Base-by-base conservation (phyloP, 2,797 vertebrate genomes). In the Acrocephalus scirpaceus region DNA sequence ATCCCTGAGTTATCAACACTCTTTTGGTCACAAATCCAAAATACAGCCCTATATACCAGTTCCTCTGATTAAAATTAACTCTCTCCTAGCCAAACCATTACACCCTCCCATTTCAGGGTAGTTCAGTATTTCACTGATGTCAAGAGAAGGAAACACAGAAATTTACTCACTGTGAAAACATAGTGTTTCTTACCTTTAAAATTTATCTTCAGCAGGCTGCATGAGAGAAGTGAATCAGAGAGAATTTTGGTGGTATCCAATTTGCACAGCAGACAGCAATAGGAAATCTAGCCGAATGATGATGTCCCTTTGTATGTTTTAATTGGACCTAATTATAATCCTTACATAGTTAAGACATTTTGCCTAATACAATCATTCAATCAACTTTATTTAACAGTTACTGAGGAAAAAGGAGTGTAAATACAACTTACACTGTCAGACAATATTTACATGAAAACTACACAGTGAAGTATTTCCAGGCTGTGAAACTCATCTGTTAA, bases 161-260 rank as follows among this genome's bases (percentile, higher is more conserved):
- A 60, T 83, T 62, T 27, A 23, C 32, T 64, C 42, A 19, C 20
- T 88, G 61, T 45, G 11, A 76, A 88, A 83, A 54, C 16, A 30
- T 2, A 34, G 12, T 5, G 4, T 12, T 72, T 44, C 80, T 53
- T 60, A 57, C 11, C 25, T 45, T 51, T 27, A 18, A 1, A 47
- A 17, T 19, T 60, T 40, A 26, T 47, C 67, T 88, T 60, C 56
- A 56, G 25, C 42, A 87, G 36, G 16, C 51, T 56, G 21, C 48
- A 40, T 1, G 0, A 58, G 26, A 15, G 48, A 56, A 53, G 16
- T 44, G 17, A 66, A 45, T 40, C 3, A 1, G 20, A 45, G 20
- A 74, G 22, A 87, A 70, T 69, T 51, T n/a, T 40, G 13, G 26
- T 58, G 20, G 23, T 10, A 74, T 27, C 45, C 0, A 0, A 60